Base-by-base conservation (phyloP, 2,888 invertebrate species). In the Caenorhabditis sp. region DNA sequence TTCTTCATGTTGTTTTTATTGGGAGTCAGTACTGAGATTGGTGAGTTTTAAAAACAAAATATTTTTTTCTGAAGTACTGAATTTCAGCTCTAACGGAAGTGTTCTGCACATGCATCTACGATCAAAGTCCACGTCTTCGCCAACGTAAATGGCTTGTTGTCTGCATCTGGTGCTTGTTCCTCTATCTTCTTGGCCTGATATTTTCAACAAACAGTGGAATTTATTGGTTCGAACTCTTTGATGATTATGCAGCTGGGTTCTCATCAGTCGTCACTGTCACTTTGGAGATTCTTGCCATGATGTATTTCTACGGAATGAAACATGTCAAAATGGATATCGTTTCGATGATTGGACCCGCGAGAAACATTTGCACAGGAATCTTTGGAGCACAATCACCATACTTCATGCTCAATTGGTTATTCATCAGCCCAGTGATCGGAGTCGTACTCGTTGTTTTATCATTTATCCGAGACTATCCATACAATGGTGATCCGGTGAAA, bases 1-100 rank as follows among this genome's bases (percentile, higher is more conserved):
- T 88, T 89, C 77, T 57, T 87, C 58, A 89, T 88, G 88, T 80
- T 88, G n/a, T 88, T 88, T 75, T 83, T 88, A 14, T 77, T 88
- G 27, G 88, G 88, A 36, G 79, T 88, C 60, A 79, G 75, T 63
- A 78, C 69, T 1, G 38, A 58, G 21, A 50, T 69, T 36, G 65
- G 73, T 73, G 43, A 43, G 43, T 43, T 43, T 43, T 14, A 10
- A 10, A 31, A 31, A 31, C 5, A 7, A 7, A 31, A 31, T 31
- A 31, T 31, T 31, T 31, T 10, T 31, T 12, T 20, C 14, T 27
- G 43, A 4, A 50, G 23, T 17, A 23, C 12, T 26, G 10, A 53
- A 2, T 50, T 70, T 38, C 31, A 69, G 68, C 38, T 23, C 10
- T 64, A 10, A 56, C 26, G 12, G 31, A 53, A 58, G 26, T 50